Percentiles rank a stretch among this genome's conserved stretches.
These are phyloP conservation scores for Oryzias sinensis DNA, from an alignment of 2,797 vertebrate species.

Conservation along the genomic window DNA sequence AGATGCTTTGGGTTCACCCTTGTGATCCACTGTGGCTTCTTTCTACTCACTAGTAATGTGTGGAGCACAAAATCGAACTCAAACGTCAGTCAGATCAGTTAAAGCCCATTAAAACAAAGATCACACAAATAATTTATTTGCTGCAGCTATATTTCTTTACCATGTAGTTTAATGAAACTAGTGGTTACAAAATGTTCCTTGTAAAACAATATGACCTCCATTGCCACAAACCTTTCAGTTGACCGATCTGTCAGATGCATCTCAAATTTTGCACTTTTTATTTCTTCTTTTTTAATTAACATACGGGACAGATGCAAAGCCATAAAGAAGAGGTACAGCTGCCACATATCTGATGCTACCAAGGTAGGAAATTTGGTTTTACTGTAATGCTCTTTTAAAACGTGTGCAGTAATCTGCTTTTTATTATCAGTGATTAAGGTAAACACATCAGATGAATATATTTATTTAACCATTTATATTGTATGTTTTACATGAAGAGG, in stretches of 20 bases:
- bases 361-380: constrained; percentile 33
- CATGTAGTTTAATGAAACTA: no score
- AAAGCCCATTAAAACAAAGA: no score
- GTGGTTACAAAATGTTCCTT: no score
- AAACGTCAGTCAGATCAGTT: no score
- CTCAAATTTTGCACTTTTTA: constrained; percentile 50
- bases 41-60: constrained; percentile 24
- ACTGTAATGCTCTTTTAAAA: constrained; percentile 22
- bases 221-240: constrained; percentile 28
- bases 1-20: constrained; percentile 35
- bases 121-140: no score
- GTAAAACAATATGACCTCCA: no score
- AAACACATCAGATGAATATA: constrained; percentile 63
- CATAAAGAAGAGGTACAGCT: constrained; percentile 25
- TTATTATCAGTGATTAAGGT: constrained; percentile 29
- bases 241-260: constrained; percentile 33
- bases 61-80: no score
- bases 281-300: constrained; percentile 9
- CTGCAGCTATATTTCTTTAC: no score
- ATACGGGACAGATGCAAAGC: constrained; percentile 27
- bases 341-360: constrained; percentile 32
- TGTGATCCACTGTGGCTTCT: constrained; percentile 42
- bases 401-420: constrained; percentile 29
- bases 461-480: constrained; percentile 73
- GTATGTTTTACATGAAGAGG: constrained; percentile 48